Evolutionary conservation across 2,888 invertebrate species (phyloP), one percentile per base, ranked within the genome.

Genomic region (Meteorus cinctellus): DNA sequence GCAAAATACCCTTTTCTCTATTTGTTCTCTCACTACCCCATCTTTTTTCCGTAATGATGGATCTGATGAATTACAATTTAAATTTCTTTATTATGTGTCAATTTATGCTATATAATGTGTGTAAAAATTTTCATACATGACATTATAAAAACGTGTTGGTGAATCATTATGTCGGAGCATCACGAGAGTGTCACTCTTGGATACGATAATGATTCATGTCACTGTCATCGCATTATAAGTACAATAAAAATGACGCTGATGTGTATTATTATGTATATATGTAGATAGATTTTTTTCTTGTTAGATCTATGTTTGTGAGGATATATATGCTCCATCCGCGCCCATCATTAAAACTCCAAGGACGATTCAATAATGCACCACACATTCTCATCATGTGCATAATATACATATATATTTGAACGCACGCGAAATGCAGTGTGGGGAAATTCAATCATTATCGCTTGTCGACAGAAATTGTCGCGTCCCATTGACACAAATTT

Each of bases 81-180:
- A 34, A 6, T 34, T 34, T 34, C 8, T 34, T 34, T 34, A 34
- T 34, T 1, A 4, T 34, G 34, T 34, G 67, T 48, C n/a, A n/a
- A 48, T 16, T 45, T 45, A 14, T 48, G 14, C 4, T 2, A 48
- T 48, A 48, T n/a, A n/a, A n/a, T n/a, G 4, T 45, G 14, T 34
- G 4, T 14, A 45, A 12, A 45, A 45, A 45, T 48, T 48, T 48
- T 48, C 4, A n/a, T 48, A n/a, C 48, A 48, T 45, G 2, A n/a
- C 48, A 48, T 48, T 14, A n/a, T 48, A 63, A 62, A 76, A 82
- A 82, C 82, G 78, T 76, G 82, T 82, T 81, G 55, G 77, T 82
- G 82, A 82, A 72, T 81, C 81, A 81, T 79, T 76, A 74, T 34
- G 41, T 77, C 68, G 31, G 55, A 24, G 62, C 60, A 36, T n/a